Conservation (phyloP, 2,888 invertebrate genomes). For the Lochmaea capreae region DNA sequence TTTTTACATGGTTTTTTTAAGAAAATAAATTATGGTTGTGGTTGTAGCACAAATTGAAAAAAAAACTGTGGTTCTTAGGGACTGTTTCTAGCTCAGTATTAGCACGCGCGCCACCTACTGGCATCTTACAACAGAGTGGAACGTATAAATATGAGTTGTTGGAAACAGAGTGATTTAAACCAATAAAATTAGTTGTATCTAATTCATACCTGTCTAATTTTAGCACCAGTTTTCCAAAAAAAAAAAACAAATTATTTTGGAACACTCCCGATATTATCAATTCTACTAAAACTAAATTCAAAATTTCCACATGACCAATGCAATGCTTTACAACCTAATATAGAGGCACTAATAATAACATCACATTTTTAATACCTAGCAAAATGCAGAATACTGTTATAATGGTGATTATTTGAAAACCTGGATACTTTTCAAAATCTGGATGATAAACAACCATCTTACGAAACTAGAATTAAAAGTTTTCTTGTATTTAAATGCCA, state of each 20-base stretch:
- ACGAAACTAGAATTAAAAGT: not conserved
- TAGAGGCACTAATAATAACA: conserved; percentile 35
- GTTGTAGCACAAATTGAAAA: too few species aligned
- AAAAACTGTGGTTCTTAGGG: too few species aligned
- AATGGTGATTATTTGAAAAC: not conserved
- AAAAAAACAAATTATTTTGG: not conserved
- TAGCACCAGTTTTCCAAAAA: conserved; percentile 25
- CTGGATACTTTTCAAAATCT: too few species aligned
- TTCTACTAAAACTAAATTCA: conserved; percentile 10
- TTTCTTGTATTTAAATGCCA: not conserved
- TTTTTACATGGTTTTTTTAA: conserved; percentile 4
- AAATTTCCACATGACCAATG: conserved; percentile 23
- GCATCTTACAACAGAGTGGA: too few species aligned
- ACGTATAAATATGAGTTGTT: too few species aligned
- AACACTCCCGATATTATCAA: conserved; percentile 28
- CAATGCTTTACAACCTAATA: conserved; percentile 32
- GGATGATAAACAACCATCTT: too few species aligned
- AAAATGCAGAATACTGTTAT: not conserved
- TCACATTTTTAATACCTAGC: conserved; percentile 25
- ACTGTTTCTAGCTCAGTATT: too few species aligned
- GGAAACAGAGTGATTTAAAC: too few species aligned
- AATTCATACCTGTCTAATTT: conserved; percentile 1
- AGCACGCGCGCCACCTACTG: too few species aligned
- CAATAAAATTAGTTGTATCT: not conserved
- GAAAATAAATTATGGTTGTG: not conserved